Conservation (phyloP, 1,140 invertebrate species). For the Odontomachus brunneus region DNA sequence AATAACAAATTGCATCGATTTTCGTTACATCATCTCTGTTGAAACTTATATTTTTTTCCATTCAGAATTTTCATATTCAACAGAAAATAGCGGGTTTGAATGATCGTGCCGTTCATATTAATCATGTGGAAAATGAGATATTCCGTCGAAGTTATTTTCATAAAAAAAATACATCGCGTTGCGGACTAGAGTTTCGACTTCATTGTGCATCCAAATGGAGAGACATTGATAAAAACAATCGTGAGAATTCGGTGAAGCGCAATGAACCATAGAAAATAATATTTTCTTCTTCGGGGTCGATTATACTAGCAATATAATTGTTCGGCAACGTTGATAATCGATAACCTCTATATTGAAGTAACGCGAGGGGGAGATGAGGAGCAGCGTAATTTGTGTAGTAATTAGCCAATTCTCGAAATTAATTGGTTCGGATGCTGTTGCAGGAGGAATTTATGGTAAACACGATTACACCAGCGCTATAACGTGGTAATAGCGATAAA, state of each 20-base stretch:
- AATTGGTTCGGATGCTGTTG: constrained; percentile 65
- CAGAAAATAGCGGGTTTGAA: too few relatives aligned
- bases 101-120: too few relatives aligned
- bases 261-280: background rate
- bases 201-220: background rate
- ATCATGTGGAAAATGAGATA: too few relatives aligned
- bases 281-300: constrained; percentile 34
- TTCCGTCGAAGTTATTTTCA: too few relatives aligned
- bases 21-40: too few relatives aligned
- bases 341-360: constrained; percentile 41
- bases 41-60: too few relatives aligned
- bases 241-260: background rate
- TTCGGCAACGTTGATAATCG: constrained; percentile 54
- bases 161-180: too few relatives aligned
- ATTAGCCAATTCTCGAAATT: constrained; percentile 71
- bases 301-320: constrained; percentile 56
- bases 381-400: constrained; percentile 66
- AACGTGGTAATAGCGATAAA: constrained; percentile 63
- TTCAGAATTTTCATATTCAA: too few relatives aligned
- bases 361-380: constrained; percentile 45
- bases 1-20: too few relatives aligned
- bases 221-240: background rate
- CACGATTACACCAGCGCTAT: constrained; percentile 37
- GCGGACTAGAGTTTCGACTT: too few relatives aligned
- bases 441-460: constrained; percentile 66